phyloP scores from a whole-genome alignment of 2,797 vertebrate genomes.

The Etheostoma nigrum region DNA sequence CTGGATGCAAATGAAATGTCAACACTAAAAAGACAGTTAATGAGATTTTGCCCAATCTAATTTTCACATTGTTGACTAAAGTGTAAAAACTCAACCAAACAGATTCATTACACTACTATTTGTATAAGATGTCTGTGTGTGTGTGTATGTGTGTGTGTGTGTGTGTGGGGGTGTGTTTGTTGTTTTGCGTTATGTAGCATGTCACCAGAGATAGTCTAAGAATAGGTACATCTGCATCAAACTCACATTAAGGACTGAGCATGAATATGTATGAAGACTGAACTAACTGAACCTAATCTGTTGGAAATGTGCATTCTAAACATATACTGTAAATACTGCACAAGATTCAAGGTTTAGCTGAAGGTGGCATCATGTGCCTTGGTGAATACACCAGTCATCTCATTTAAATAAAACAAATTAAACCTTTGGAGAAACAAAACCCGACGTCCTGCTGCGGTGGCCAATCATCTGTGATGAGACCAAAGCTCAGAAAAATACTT shows the following conservation, averaged over 20 bases:
- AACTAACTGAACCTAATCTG: conserved; percentile 3
- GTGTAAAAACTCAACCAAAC: conserved; percentile 71
- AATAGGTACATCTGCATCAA: conserved; percentile 42
- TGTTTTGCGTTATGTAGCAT: conserved; percentile 19
- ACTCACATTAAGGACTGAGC: conserved; percentile 23
- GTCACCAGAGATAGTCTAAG: conserved; percentile 32
- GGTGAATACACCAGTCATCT: no score
- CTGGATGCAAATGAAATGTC: conserved; percentile 82
- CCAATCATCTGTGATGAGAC: no score
- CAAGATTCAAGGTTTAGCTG: neutral
- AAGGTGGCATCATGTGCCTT: no score
- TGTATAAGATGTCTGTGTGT: neutral
- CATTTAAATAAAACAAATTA: no score
- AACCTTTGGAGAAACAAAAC: no score
- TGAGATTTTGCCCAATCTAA: conserved; percentile 76
- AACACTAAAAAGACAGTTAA: conserved; percentile 73
- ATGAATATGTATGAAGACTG: conserved; percentile 54
- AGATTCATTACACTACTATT: conserved; percentile 56
- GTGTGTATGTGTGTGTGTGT: neutral
- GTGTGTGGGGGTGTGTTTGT: neutral
- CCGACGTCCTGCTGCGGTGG: no score
- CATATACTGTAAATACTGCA: neutral
- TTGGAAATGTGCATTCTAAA: conserved; percentile 6
- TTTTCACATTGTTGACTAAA: conserved; percentile 73
- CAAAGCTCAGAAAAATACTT: no score